phyloP scores from a whole-genome alignment of 2,113 vertebrate species.

The Oncorhynchus masou region DNA sequence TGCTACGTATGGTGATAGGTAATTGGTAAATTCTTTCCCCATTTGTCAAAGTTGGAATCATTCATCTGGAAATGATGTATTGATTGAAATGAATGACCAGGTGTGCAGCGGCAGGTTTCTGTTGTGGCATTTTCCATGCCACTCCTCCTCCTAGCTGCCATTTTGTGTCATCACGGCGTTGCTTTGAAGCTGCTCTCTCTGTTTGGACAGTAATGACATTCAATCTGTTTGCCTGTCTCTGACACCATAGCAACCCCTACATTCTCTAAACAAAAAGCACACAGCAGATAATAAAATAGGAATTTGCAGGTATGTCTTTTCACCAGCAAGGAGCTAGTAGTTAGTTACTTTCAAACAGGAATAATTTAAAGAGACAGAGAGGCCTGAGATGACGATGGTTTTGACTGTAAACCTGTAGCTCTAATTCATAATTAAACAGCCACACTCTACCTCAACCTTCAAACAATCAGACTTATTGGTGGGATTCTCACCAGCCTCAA shows the following conservation, averaged over 20 bases:
- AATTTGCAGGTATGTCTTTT: too few relatives aligned
- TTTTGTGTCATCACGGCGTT: not conserved
- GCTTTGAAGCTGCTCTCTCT: not conserved
- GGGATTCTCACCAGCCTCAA: too few relatives aligned
- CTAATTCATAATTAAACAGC: too few relatives aligned
- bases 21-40: not conserved
- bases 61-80: not conserved
- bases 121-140: not conserved
- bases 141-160: not conserved
- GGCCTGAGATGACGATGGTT: too few relatives aligned
- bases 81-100: not conserved
- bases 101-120: not conserved
- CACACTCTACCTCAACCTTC: too few relatives aligned
- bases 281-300: too few relatives aligned
- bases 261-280: too few relatives aligned
- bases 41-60: not conserved
- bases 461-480: too few relatives aligned
- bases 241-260: not conserved
- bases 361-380: too few relatives aligned
- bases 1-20: not conserved
- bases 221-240: not conserved
- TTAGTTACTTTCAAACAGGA: too few relatives aligned
- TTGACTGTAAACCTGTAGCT: too few relatives aligned
- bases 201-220: not conserved
- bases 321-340: too few relatives aligned